Base-by-base conservation (phyloP, 2,888 invertebrate genomes). In the Stomorhina lunata region DNA sequence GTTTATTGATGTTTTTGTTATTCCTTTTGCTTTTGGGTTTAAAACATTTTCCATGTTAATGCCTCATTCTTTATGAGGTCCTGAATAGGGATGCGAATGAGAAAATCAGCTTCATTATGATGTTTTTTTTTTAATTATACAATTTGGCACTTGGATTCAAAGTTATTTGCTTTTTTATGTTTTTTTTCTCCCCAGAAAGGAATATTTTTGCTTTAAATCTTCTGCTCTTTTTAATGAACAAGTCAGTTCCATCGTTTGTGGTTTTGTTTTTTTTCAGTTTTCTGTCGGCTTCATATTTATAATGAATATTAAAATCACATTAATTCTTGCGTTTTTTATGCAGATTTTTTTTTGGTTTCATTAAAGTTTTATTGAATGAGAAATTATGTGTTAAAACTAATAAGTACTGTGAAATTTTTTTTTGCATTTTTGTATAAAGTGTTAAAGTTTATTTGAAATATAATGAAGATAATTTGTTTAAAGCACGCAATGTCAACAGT, bases 1-100 rank as follows among this genome's bases (percentile, higher is more conserved):
- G 7, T 12, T 4, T 50, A n/a, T 27, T 29, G 15, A 32, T 17
- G 2, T 2, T 6, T 12, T 12, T 68, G n/a, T 1, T 10, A n/a
- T n/a, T n/a, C n/a, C n/a, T 68, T 32, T 43, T 22, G 32, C n/a
- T n/a, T 22, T 20, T 53, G 45, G 17, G 9, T 50, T 50, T 50
- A 61, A 73, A 72, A 61, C 17, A 20, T 63, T 75, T 63, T 61
- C 53, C 43, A 68, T 43, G 34, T 73, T 61, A 15, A 40, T 66
- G 15, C 34, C 43, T 63, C 12, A 57, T 10, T n/a, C n/a, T 20
- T 59, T n/a, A 25, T 57, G 22, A n/a, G 25, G 32, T 4, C 15
- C 40, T 27, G 55, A 17, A 29, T 40, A 40, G n/a, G 10, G 9
- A 69, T 57, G 32, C 1, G 22, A 40, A 48, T 50, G 22, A 37